These are phyloP conservation scores for Pseudococcus jackbeardsleyi DNA, from an alignment of 2,888 invertebrate genomes.

Conservation along the genomic window DNA sequence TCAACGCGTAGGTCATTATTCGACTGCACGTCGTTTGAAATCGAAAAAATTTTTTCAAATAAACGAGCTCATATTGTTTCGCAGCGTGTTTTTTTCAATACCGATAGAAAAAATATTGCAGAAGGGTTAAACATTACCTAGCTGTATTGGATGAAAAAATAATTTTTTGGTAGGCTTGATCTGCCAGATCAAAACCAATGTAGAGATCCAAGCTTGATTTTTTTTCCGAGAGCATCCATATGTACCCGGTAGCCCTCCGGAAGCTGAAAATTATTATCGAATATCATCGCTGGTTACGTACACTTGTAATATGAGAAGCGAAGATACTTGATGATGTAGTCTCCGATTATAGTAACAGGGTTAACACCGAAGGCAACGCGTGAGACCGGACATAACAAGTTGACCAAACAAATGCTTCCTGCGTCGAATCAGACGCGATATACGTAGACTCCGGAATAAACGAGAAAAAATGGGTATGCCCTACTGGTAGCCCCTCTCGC, in stretches of 20 bases:
- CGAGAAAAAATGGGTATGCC: conserved; percentile 55
- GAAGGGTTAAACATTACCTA: neutral
- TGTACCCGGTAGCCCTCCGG: conserved; percentile 52
- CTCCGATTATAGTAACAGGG: conserved; percentile 33
- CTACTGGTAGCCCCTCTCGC: conserved; percentile 54
- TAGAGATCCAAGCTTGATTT: neutral
- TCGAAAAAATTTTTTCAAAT: conserved; percentile 14
- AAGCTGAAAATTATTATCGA: conserved; percentile 62
- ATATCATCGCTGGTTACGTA: conserved; percentile 58
- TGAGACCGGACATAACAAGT: conserved; percentile 64
- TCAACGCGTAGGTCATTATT: conserved; percentile 34
- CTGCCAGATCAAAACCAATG: neutral
- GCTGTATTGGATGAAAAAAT: neutral
- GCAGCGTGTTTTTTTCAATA: neutral
- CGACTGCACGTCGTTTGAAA: neutral
- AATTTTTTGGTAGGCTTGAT: neutral
- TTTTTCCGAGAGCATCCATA: neutral
- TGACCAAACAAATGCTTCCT: conserved; percentile 64
- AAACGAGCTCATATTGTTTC: conserved; percentile 29
- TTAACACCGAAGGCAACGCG: conserved; percentile 46
- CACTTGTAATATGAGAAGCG: conserved; percentile 61
- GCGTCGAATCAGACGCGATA: conserved; percentile 46
- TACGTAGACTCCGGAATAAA: conserved; percentile 40
- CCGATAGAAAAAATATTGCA: neutral
- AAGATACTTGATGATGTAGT: conserved; percentile 61